Base-by-base conservation (phyloP, 2,113 vertebrate species). In the Pholis gunnellus region DNA sequence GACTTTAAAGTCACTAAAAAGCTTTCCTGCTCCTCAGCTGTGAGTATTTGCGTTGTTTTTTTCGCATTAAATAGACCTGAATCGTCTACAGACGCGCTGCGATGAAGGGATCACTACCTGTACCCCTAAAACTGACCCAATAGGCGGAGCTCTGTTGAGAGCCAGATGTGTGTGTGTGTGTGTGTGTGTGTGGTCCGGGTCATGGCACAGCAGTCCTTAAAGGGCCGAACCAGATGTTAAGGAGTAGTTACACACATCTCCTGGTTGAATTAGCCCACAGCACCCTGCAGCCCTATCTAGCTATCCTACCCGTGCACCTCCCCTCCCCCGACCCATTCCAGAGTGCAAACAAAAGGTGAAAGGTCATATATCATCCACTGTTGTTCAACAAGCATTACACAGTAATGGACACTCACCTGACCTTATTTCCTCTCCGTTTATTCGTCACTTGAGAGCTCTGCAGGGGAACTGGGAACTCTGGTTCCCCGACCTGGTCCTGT, bases 371-470 rank as follows among this genome's bases (percentile, higher is more conserved):
- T 88, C 90, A 84, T 75, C 73, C 85, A 81, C 81, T 83, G 86
- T 91, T 86, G 81, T 89, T 90, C 84, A 85, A 83, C 72, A 50
- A 44, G 70, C 63, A 64, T 84, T 77, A 82, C 72, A 75, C 72
- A 40, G 72, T 84, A 83, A 79, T 75, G 54, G 77, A 87, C 74
- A 42, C 74, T 69, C 52, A 68, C 71, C 76, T 76, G 84, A 87
- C 78, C 79, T 76, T 77, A 71, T 56, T 57, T 71, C 31, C 54
- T 38, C 64, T 68, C 36, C 71, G 82, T 87, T 81, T 84, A 68
- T 91, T 87, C 90, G 90, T 92, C 89, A 94, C 83, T 34, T 88
- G 89, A 94, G 82, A 89, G 79, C 75, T 78, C 59, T 60, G 74
- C 77, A 38, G 20, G 57, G 59, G 82, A 79, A 72, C 34, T 34